Evolutionary conservation across 2,797 vertebrate species (phyloP).

Genomic region (Steatocranus sp.): DNA sequence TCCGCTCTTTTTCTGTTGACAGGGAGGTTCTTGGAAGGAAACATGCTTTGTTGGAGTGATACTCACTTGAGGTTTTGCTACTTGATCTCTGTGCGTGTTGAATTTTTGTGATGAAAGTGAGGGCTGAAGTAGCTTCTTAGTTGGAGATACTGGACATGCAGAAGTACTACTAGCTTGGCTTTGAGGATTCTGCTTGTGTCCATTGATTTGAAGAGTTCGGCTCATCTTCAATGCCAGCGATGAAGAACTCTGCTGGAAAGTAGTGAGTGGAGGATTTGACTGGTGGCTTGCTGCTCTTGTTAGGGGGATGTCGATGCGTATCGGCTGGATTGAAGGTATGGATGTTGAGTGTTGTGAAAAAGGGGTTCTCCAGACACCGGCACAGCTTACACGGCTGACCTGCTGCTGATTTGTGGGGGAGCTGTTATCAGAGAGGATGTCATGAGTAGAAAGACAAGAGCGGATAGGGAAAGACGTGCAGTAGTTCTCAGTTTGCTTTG

Average conservation of each 20-base stretch:
- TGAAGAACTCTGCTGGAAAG: constrained; percentile 61
- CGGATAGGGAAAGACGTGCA: constrained; percentile 74
- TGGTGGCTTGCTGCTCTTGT: constrained; percentile 56
- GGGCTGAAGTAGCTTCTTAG: constrained; percentile 21
- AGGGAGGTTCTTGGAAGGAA: constrained; percentile 76
- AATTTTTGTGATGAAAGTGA: constrained; percentile 26
- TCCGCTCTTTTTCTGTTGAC: constrained; percentile 68
- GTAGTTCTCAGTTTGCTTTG: constrained; percentile 52
- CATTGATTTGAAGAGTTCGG: constrained; percentile 66
- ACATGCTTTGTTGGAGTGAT: constrained; percentile 75
- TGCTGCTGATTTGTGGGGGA: constrained; percentile 58
- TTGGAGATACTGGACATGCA: constrained; percentile 30
- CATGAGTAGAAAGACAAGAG: constrained; percentile 78
- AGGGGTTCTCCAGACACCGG: constrained; percentile 85
- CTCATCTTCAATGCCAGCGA: constrained; percentile 53
- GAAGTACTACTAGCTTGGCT: not conserved
- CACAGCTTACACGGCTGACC: constrained; percentile 70
- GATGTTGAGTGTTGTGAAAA: constrained; percentile 61
- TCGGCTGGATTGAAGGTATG: constrained; percentile 55
- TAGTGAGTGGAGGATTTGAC: constrained; percentile 68
- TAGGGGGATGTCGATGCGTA: constrained; percentile 70
- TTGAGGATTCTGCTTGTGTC: constrained; percentile 22
- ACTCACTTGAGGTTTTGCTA: constrained; percentile 55
- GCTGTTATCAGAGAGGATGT: constrained; percentile 75
- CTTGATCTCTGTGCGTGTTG: not conserved